Evolutionary conservation across 2,797 vertebrate species (phyloP), one percentile per base, ranked within the genome.

Genomic region (Fratercula arctica): DNA sequence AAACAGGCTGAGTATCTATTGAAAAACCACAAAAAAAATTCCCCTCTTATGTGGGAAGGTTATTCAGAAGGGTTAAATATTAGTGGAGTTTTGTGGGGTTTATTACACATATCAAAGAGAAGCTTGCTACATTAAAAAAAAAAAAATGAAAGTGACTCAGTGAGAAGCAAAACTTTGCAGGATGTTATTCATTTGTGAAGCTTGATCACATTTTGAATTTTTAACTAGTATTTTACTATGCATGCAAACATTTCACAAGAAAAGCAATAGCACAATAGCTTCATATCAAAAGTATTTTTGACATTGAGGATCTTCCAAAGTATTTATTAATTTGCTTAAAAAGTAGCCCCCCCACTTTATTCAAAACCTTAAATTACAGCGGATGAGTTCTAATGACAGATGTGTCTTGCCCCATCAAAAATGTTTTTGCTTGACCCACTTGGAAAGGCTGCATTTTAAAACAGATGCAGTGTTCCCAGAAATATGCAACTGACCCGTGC

Each of bases 21-120:
- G 91, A 92, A 95, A 94, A 96, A 93, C 68, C 86, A 86, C 92
- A 95, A 88, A 74, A 94, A 96, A 91, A 94, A 87, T 29, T 95
- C 45, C 91, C 79, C 72, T 96, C 64, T 96, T 53, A 95, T 87
- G 91, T 97, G 95, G 95, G 77, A 75, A 91, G 64, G 91, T 95
- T 96, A 95, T 85, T 97, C 95, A 97, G 59, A 83, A 77, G 35
- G 33, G 31, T 24, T 79, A 91, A 94, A 94, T 76, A 79, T 79
- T 95, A 68, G 78, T 57, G 59, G 11, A 73, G 63, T 53, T 93
- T 87, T 90, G 83, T 85, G 67, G 89, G 67, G 24, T 89, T 93
- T 91, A 80, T 43, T 89, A 75, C 67, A 93, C 78, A 92, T 96
- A 95, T 94, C 94, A 95, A 96, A 92, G 78, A 94, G 24, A 24